Conservation (phyloP, 2,888 invertebrate genomes). For the Harpalus rubripes region DNA sequence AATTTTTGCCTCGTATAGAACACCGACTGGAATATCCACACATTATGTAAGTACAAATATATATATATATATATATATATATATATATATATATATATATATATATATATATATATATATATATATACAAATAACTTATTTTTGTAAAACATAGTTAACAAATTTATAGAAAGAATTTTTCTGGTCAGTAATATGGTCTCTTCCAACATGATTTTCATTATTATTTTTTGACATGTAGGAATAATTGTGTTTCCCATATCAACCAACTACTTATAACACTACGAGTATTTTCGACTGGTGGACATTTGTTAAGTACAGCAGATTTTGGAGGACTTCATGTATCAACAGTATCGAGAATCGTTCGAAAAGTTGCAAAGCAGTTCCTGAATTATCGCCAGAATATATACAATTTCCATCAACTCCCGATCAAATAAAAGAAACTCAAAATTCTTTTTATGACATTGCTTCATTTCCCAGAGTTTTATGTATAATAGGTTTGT, state of each 20-base stretch:
- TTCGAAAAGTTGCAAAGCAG: conserved; percentile 68
- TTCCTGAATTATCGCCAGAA: conserved; percentile 67
- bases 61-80: background rate
- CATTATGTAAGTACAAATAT: conserved; percentile 22
- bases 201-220: too few relatives aligned
- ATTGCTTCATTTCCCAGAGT: conserved; percentile 70
- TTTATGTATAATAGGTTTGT: conserved; percentile 67
- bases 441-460: conserved; percentile 68
- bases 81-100: too few relatives aligned
- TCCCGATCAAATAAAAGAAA: conserved; percentile 65
- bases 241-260: conserved; percentile 27
- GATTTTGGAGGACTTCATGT: conserved; percentile 69
- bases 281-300: conserved; percentile 31
- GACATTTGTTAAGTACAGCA: conserved; percentile 48
- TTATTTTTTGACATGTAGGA: background rate
- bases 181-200: background rate
- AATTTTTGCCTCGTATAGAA: conserved; percentile 47
- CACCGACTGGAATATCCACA: conserved; percentile 9
- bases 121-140: conserved; percentile 9
- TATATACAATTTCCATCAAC: conserved; percentile 68
- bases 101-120: too few relatives aligned
- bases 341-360: conserved; percentile 68
- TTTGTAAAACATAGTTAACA: background rate
- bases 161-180: conserved; percentile 6
- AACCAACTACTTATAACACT: conserved; percentile 8